Conservation (phyloP, 2,888 invertebrate genomes). For the Rhorus exstirpatorius region DNA sequence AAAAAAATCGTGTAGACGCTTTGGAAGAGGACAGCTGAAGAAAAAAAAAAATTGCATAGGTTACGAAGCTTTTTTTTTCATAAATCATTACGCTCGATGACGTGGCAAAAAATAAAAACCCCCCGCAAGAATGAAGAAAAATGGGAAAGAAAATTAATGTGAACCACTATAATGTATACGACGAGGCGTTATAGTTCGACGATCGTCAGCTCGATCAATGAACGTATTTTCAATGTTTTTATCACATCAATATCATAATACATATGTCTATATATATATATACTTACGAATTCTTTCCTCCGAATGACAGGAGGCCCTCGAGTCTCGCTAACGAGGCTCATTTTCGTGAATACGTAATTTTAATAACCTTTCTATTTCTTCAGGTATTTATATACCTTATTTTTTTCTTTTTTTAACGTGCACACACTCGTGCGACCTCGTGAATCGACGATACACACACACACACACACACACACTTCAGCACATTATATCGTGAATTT, state of each 20-base stretch:
- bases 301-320: constrained; percentile 78
- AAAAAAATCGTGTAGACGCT: not conserved
- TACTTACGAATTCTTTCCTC: constrained; percentile 80
- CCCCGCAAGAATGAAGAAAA: not conserved
- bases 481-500: constrained; percentile 51
- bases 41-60: not conserved
- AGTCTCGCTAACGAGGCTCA: constrained; percentile 77
- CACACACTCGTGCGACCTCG: constrained; percentile 34
- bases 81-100: not conserved
- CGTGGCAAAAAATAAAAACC: too few species aligned
- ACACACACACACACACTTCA: constrained; percentile 44
- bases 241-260: constrained; percentile 9
- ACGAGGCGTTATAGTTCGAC: constrained; percentile 27
- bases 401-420: constrained; percentile 1
- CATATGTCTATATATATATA: not conserved
- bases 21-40: not conserved
- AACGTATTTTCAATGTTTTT: constrained; percentile 61
- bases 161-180: constrained; percentile 4
- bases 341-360: constrained; percentile 71
- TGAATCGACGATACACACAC: constrained; percentile 37
- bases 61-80: too few species aligned
- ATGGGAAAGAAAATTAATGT: not conserved
- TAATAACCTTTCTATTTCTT: constrained; percentile 5
- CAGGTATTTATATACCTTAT: constrained; percentile 18
- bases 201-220: constrained; percentile 59